Evolutionary conservation across 2,113 vertebrate genomes (phyloP).

Genomic region (Microtus montanus): DNA sequence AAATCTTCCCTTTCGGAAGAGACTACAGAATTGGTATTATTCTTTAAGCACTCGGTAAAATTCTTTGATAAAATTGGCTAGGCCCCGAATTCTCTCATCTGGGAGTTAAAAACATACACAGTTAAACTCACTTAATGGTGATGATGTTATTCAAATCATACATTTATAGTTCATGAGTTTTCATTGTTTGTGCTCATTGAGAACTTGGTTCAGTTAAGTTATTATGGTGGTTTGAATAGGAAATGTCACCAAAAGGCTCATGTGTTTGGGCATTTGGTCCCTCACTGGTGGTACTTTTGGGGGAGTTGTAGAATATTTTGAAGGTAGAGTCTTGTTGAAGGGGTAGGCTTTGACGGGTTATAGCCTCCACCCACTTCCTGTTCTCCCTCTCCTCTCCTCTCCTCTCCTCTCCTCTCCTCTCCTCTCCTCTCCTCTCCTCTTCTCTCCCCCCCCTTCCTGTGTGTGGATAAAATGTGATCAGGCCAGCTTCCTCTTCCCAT

Average conservation of each 20-base stretch:
- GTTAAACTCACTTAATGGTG: neutral
- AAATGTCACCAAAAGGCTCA: neutral
- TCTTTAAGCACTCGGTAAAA: neutral
- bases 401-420: neutral
- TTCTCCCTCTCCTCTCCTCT: too few species aligned
- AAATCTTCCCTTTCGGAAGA: neutral
- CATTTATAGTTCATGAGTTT: neutral
- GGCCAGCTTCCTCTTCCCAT: neutral
- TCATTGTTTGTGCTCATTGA: neutral
- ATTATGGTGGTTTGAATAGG: neutral
- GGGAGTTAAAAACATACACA: neutral
- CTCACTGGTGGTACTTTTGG: neutral
- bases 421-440: too few species aligned
- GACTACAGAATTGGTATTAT: neutral
- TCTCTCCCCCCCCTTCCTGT: neutral
- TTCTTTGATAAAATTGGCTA: neutral
- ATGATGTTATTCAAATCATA: neutral
- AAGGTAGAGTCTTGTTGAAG: neutral
- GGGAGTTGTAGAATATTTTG: neutral
- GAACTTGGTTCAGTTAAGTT: neutral
- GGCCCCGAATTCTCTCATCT: neutral
- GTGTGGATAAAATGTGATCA: neutral
- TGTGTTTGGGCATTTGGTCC: neutral
- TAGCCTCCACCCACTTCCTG: neutral
- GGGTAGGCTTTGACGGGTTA: neutral